Conservation (phyloP, 1,140 invertebrate genomes). For the Bombus vancouverensis region DNA sequence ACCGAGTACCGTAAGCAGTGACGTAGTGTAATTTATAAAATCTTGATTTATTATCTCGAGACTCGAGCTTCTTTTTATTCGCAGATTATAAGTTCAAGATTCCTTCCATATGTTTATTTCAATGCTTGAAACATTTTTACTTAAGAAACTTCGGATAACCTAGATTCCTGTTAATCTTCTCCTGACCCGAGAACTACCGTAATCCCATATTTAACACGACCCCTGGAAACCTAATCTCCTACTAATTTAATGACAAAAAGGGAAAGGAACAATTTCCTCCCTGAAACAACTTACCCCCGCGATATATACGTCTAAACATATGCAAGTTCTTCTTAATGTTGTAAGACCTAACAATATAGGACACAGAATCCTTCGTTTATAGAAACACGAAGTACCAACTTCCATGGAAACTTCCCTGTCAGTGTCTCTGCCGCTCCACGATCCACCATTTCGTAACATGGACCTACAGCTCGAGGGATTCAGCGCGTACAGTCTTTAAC, state of each 20-base stretch:
- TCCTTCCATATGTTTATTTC: background rate
- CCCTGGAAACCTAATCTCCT: background rate
- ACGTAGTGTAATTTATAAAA: background rate
- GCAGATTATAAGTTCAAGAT: background rate
- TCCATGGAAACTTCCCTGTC: background rate
- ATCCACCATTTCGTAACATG: background rate
- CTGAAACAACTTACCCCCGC: background rate
- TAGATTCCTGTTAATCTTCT: background rate
- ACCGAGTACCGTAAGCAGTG: background rate
- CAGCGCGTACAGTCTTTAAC: slow-evolving; percentile 3
- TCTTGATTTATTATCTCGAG: background rate
- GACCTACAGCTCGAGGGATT: background rate
- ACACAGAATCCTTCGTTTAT: background rate
- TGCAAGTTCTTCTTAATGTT: background rate
- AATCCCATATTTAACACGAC: slow-evolving; percentile 6
- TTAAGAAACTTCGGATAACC: background rate
- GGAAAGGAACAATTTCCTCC: background rate
- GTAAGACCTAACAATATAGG: background rate
- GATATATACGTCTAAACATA: background rate
- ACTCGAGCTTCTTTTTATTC: background rate
- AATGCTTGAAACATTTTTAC: slow-evolving; percentile 5
- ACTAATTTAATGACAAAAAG: slow-evolving; percentile 4
- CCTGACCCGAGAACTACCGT: background rate
- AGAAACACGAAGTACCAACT: background rate
- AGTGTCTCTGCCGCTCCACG: too few species aligned